Conservation (phyloP, 2,113 vertebrate species). For the Stegastes partitus region DNA sequence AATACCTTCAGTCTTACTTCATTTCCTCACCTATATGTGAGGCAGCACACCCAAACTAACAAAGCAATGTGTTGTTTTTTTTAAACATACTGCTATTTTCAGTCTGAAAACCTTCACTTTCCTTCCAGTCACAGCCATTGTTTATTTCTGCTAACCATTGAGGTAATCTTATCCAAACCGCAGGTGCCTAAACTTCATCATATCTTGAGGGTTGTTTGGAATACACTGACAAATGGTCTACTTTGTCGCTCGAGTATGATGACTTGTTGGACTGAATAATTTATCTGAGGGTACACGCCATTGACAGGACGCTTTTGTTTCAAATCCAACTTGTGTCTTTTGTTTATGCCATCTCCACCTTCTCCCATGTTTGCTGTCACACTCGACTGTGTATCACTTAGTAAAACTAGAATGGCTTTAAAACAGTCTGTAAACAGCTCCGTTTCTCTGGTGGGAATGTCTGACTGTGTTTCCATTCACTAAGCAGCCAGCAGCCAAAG, state of each 20-base stretch:
- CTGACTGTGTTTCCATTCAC: conserved; percentile 55
- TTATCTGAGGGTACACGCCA: conserved; percentile 26
- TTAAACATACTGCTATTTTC: too few relatives aligned
- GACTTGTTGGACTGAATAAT: conserved; percentile 29
- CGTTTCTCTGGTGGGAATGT: conserved; percentile 55
- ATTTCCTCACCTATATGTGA: too few relatives aligned
- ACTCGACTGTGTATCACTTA: conserved; percentile 26
- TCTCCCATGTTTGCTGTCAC: conserved; percentile 10
- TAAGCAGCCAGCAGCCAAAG: conserved; percentile 69
- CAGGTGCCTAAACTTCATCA: conserved; percentile 19
- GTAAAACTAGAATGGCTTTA: conserved; percentile 48
- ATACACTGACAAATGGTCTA: background rate
- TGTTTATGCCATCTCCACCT: conserved; percentile 16
- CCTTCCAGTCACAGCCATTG: conserved; percentile 1
- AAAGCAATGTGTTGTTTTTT: too few relatives aligned
- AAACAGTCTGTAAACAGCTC: conserved; percentile 60
- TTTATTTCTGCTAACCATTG: conserved; percentile 23
- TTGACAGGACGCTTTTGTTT: conserved; percentile 22
- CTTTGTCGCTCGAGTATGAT: conserved; percentile 8
- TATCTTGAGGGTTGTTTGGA: conserved; percentile 2
- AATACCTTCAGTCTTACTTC: too few relatives aligned
- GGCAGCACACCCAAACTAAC: too few relatives aligned
- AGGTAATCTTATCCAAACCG: background rate
- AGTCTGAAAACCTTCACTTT: too few relatives aligned
- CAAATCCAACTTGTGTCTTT: conserved; percentile 28